Conservation (phyloP, 1,140 invertebrate species). For the Solenopsis fugax region DNA sequence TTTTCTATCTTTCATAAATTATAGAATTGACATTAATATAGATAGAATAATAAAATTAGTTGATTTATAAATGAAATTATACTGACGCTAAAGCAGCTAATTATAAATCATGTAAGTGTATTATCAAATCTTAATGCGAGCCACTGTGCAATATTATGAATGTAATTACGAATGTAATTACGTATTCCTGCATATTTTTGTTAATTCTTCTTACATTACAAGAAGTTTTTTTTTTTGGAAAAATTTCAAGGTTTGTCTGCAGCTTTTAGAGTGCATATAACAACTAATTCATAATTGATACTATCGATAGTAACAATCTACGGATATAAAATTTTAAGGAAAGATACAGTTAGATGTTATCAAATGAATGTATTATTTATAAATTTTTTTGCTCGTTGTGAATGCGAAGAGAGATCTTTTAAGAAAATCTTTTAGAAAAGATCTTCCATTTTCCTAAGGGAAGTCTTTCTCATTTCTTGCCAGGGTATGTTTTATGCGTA, state of each 20-base stretch:
- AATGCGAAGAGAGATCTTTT: neutral
- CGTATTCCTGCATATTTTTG: neutral
- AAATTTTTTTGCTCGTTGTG: neutral
- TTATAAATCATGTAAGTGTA: neutral
- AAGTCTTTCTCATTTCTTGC: neutral
- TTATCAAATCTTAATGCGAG: neutral
- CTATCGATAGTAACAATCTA: neutral
- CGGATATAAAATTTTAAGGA: neutral
- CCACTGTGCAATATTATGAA: neutral
- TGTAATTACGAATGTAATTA: no score
- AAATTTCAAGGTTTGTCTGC: neutral
- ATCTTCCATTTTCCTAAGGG: neutral
- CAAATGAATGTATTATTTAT: neutral
- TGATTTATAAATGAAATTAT: constrained; percentile 1
- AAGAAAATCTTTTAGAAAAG: neutral
- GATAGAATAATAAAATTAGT: constrained; percentile 6
- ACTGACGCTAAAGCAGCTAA: neutral
- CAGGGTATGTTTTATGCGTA: neutral
- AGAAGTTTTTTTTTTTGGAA: neutral
- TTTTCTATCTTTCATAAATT: neutral
- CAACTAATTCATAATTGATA: neutral
- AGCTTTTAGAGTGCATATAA: neutral
- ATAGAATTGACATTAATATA: neutral
- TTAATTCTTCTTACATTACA: neutral
- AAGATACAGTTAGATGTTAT: neutral